Percentiles rank a stretch among this genome's conserved stretches.
phyloP scores from a whole-genome alignment of 2,888 invertebrate species.

The Sphecodes monilicornis region DNA sequence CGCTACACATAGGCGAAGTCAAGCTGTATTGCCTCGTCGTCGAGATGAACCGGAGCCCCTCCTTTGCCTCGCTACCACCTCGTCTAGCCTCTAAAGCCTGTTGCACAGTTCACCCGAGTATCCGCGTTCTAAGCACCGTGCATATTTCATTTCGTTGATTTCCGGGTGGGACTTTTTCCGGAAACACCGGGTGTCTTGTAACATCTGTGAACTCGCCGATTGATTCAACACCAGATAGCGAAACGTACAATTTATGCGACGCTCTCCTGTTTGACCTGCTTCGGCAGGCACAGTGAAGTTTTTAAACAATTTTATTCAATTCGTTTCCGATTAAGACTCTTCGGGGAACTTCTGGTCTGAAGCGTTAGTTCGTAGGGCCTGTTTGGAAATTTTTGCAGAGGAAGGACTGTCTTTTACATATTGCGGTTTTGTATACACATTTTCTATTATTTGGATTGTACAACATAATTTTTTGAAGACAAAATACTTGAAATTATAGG shows the following conservation, averaged over 20 bases:
- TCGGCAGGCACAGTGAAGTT: neutral
- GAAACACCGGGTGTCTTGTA: neutral
- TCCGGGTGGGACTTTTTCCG: neutral
- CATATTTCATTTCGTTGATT: constrained; percentile 14
- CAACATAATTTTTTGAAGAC: too few relatives aligned
- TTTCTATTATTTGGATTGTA: too few relatives aligned
- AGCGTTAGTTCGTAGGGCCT: too few relatives aligned
- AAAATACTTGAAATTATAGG: too few relatives aligned
- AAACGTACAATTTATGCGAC: neutral
- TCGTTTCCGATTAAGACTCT: too few relatives aligned
- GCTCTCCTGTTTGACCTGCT: neutral
- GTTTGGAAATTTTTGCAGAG: too few relatives aligned
- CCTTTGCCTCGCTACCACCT: constrained; percentile 24
- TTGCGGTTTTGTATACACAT: too few relatives aligned
- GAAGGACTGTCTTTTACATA: too few relatives aligned
- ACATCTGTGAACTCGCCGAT: neutral
- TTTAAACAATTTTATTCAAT: neutral
- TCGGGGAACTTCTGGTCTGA: too few relatives aligned
- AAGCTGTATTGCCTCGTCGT: constrained; percentile 44
- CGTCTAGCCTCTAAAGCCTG: constrained; percentile 4
- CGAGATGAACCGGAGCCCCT: constrained; percentile 53
- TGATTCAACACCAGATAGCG: neutral
- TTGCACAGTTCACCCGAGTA: constrained; percentile 7
- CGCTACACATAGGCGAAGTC: constrained; percentile 55
- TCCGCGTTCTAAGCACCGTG: neutral